Percentiles rank a stretch among this genome's conserved stretches.
phyloP scores from a whole-genome alignment of 2,797 vertebrate species.

The Epinephelus malabaricus region DNA sequence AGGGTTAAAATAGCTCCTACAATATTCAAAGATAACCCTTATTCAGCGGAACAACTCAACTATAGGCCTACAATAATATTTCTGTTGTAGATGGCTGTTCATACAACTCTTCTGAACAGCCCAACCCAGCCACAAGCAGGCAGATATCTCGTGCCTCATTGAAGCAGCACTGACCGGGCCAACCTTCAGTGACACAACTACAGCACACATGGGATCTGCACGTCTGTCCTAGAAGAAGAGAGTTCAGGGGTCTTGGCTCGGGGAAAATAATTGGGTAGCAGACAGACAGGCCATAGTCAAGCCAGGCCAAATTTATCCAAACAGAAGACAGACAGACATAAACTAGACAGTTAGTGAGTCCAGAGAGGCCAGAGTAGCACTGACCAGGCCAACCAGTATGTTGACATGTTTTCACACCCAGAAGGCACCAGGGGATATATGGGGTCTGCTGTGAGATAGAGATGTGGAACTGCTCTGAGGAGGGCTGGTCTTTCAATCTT shows the following conservation, averaged over 20 bases:
- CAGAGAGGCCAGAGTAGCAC: constrained; percentile 74
- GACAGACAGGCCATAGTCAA: constrained; percentile 69
- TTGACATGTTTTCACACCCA: constrained; percentile 78
- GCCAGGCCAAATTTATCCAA: constrained; percentile 74
- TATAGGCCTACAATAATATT: not conserved
- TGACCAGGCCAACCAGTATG: constrained; percentile 71
- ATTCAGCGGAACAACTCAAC: not conserved
- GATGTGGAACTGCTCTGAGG: constrained; percentile 35
- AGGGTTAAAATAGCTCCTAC: not conserved
- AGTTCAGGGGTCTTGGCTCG: constrained; percentile 74
- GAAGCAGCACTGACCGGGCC: constrained; percentile 52
- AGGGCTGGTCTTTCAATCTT: not conserved
- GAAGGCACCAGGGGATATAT: constrained; percentile 56
- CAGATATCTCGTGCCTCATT: constrained; percentile 51
- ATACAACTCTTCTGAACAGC: not conserved
- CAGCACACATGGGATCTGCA: constrained; percentile 63
- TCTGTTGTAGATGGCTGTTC: constrained; percentile 8
- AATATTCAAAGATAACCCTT: not conserved
- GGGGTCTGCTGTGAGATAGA: constrained; percentile 40
- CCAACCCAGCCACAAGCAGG: constrained; percentile 20
- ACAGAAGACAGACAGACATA: constrained; percentile 73
- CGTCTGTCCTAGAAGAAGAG: constrained; percentile 58
- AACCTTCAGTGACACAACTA: constrained; percentile 68
- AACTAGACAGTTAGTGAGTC: constrained; percentile 80
- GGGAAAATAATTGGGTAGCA: constrained; percentile 80